Percentiles rank a stretch among this genome's conserved stretches.
These are phyloP conservation scores for Solen grandis DNA, from an alignment of 1,140 invertebrate species.

Conservation along the genomic window DNA sequence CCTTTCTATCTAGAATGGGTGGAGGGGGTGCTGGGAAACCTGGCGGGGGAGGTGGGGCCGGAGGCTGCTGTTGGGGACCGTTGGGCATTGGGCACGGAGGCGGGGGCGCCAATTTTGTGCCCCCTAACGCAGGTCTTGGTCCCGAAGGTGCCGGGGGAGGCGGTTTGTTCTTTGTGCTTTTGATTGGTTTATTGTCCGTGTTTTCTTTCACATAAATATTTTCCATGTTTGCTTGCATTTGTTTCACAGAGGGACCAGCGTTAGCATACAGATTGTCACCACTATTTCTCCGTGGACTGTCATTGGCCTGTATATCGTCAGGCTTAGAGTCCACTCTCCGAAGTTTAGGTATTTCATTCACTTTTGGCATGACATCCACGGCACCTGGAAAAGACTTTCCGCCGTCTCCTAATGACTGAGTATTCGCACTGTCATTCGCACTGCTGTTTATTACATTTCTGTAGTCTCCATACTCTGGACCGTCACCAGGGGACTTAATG, in stretches of 20 bases:
- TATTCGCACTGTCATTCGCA: too few species aligned
- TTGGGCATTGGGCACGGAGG: too few species aligned
- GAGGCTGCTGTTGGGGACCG: neutral
- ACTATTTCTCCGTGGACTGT: neutral
- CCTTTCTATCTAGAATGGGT: neutral
- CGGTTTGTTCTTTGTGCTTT: neutral
- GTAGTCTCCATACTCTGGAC: too few species aligned
- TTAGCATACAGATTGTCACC: neutral
- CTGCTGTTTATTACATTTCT: too few species aligned
- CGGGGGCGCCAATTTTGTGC: neutral
- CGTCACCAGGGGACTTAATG: neutral
- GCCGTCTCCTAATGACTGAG: too few species aligned
- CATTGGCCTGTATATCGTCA: neutral
- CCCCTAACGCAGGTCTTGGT: neutral
- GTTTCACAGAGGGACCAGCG: slow-evolving; percentile 10
- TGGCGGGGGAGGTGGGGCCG: slow-evolving; percentile 16
- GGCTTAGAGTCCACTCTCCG: slow-evolving; percentile 22
- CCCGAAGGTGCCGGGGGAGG: neutral
- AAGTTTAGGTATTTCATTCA: slow-evolving; percentile 33
- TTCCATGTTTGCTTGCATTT: slow-evolving; percentile 8
- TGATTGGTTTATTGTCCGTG: slow-evolving; percentile 19
- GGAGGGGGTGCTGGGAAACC: neutral
- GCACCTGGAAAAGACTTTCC: slow-evolving; percentile 28
- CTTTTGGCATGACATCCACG: slow-evolving; percentile 31
- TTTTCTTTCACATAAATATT: slow-evolving; percentile 11